Evolutionary conservation across 2,888 invertebrate genomes (phyloP), one percentile per base, ranked within the genome.

Genomic region (Rosalia funebris): DNA sequence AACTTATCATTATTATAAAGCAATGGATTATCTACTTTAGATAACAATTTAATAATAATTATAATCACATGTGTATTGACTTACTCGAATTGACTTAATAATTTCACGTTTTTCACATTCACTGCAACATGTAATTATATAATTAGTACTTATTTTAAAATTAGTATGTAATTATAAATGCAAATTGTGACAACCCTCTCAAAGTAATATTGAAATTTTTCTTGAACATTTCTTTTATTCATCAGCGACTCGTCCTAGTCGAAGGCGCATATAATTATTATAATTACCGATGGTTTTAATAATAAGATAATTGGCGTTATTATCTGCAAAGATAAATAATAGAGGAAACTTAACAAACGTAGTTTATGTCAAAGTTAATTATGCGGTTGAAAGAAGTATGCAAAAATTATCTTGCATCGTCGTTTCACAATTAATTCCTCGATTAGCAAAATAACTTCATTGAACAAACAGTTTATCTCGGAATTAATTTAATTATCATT

Each of bases 291-390:
- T 36, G 34, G 48, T 12, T 31, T 36, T 48, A 48, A 37, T 48
- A 48, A 48, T 46, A 31, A 17, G 48, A 9, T 48, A 48, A 48
- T 48, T 36, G n/a, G 17, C 48, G 48, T 36, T 37, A 48, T 48
- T 48, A 36, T 36, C 34, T 19, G 36, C 14, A 48, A 48, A 48
- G 19, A 36, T 36, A 48, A 16, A 11, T 36, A 19, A 17, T 10
- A 48, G 34, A 19, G 36, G 36, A 48, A 34, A 36, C 36, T 37
- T 36, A 48, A 48, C 34, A 36, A n/a, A 37, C 34, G 19, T 48
- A 19, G 17, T 48, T 48, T 36, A 36, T 36, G 48, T 48, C 48
- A 48, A 48, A 48, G 11, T 36, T 48, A 48, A 48, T 48, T 48
- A 48, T 36, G 12, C 19, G 19, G 11, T 36, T 20, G 7, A 11